Evolutionary conservation across 2,113 vertebrate genomes (phyloP).

Genomic region (Cyrtonyx montezumae): DNA sequence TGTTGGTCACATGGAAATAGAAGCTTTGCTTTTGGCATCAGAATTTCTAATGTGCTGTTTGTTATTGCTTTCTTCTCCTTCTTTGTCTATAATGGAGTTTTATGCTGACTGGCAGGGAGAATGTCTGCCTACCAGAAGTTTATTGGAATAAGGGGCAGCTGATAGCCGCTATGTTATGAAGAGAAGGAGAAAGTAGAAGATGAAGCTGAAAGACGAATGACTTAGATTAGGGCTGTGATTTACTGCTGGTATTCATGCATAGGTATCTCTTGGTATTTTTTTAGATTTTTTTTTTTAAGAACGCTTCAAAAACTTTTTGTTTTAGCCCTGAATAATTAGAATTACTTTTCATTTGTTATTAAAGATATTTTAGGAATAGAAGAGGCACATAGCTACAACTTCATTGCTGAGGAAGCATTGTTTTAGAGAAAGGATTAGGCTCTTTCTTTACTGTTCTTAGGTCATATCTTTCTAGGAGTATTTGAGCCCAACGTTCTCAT

Average conservation of each 20-base stretch:
- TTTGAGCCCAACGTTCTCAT: neutral
- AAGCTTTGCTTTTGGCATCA: neutral
- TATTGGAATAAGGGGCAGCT: neutral
- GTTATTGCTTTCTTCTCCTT: neutral
- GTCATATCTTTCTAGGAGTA: neutral
- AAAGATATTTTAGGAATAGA: neutral
- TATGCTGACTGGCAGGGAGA: neutral
- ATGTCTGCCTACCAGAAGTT: neutral
- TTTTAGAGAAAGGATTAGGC: neutral
- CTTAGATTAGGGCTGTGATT: neutral
- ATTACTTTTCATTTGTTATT: neutral
- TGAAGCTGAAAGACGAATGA: neutral
- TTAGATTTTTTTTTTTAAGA: neutral
- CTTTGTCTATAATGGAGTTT: neutral
- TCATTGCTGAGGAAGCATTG: neutral
- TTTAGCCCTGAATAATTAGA: neutral
- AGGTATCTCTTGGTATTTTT: neutral
- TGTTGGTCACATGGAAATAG: rapidly evolving
- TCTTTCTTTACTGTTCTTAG: neutral
- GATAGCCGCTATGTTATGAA: neutral
- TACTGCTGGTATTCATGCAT: neutral
- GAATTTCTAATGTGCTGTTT: neutral
- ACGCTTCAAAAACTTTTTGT: neutral
- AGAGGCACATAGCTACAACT: neutral
- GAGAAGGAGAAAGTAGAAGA: neutral